Percentiles rank a stretch among this genome's conserved stretches.
phyloP scores from a whole-genome alignment of 2,888 invertebrate species.

The Nemoura dubitans region DNA sequence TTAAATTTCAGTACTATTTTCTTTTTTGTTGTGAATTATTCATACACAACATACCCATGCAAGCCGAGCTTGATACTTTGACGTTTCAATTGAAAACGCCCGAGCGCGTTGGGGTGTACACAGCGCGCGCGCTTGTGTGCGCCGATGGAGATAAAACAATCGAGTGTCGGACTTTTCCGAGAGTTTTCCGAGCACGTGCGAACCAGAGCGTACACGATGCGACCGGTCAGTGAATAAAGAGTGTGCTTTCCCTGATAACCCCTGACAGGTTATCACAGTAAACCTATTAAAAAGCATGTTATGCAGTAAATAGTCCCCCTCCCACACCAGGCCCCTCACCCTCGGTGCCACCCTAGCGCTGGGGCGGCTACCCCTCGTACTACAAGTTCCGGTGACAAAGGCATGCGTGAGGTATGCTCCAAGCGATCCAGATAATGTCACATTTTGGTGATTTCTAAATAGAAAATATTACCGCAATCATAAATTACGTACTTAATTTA shows the following conservation, averaged over 20 bases:
- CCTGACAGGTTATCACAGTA: slow-evolving; percentile 44
- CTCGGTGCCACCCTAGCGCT: not conserved
- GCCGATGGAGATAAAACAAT: not conserved
- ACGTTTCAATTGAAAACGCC: not conserved
- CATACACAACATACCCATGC: not conserved
- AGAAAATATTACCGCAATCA: not conserved
- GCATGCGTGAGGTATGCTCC: not conserved
- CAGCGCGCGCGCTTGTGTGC: not conserved
- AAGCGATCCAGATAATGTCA: slow-evolving; percentile 10
- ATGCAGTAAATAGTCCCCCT: slow-evolving; percentile 33
- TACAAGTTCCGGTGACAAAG: not conserved
- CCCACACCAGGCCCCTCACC: too few species aligned
- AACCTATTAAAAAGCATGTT: slow-evolving; percentile 44
- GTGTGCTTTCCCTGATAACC: slow-evolving; percentile 44
- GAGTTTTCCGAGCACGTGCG: not conserved
- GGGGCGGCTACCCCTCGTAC: not conserved
- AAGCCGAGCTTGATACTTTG: slow-evolving; percentile 12
- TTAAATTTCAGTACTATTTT: not conserved
- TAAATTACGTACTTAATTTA: not conserved
- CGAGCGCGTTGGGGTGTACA: too few species aligned
- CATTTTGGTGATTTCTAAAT: not conserved
- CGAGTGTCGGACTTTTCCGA: not conserved
- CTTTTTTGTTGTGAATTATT: not conserved
- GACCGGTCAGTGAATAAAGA: slow-evolving; percentile 1
- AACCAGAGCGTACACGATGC: not conserved